A percentile compares a stretch with the other conserved stretches of the same genome.
phyloP scores from a whole-genome alignment of 2,113 vertebrate genomes.

The Hemiscyllium ocellatum region DNA sequence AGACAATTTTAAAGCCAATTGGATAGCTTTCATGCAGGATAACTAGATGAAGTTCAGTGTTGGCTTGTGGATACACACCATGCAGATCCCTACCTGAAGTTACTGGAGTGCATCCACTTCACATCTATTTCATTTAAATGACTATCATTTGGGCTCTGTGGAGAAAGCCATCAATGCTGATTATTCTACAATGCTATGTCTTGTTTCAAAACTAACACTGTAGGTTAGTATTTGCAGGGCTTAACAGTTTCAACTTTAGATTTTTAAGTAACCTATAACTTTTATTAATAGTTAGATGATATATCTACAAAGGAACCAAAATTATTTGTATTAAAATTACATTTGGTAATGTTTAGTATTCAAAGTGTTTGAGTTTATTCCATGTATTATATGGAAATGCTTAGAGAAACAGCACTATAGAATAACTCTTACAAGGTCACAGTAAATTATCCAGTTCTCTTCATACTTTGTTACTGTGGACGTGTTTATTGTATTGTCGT shows the following conservation, averaged over 20 bases:
- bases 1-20: neutral
- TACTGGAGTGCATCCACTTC: constrained; percentile 27
- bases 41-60: neutral
- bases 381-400: neutral
- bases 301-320: neutral
- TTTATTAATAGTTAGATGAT: neutral
- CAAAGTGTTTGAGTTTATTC: neutral
- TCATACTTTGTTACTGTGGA: neutral
- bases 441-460: neutral
- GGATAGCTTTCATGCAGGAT: neutral
- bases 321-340: neutral
- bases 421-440: neutral
- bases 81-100: constrained; percentile 23
- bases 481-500: neutral
- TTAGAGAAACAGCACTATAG: neutral
- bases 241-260: neutral
- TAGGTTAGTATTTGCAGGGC: neutral
- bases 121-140: constrained; percentile 34
- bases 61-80: neutral
- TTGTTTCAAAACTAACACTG: constrained; percentile 25
- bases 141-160: constrained; percentile 23
- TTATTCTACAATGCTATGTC: constrained; percentile 22
- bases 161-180: constrained; percentile 24
- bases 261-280: neutral
- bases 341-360: neutral